Conservation (phyloP, 2,888 invertebrate genomes). For the Eilema griseolum region DNA sequence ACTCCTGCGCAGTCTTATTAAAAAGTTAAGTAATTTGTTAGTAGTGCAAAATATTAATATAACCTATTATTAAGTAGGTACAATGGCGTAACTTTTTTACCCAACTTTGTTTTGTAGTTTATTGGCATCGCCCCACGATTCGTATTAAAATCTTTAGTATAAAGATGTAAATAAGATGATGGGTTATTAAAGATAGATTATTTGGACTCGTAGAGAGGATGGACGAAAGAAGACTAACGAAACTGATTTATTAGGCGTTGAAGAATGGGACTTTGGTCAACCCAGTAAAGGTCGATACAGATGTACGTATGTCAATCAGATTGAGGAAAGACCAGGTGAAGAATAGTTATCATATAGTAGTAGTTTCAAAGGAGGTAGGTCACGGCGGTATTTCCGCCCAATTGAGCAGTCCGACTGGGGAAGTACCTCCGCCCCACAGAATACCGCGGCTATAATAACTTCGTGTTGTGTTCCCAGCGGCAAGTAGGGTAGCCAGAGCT, state of each 20-base stretch:
- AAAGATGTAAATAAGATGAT: no score
- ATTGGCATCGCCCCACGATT: background rate
- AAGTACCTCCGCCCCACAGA: no score
- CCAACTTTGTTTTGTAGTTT: background rate
- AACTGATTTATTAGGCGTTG: background rate
- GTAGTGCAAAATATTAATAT: constrained; percentile 24
- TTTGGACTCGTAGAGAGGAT: background rate
- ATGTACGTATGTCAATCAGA: background rate
- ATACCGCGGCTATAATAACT: no score
- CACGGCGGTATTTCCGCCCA: no score
- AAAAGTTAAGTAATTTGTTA: constrained; percentile 27
- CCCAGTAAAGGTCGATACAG: background rate
- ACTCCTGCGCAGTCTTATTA: constrained; percentile 41
- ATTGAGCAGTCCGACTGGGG: no score
- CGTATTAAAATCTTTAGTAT: no score
- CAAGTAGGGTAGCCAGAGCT: no score
- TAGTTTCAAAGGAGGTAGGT: no score
- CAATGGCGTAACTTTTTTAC: background rate
- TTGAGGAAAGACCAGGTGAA: background rate
- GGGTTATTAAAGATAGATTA: background rate
- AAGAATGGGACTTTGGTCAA: background rate
- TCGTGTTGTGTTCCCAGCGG: no score
- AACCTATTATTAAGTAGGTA: constrained; percentile 21
- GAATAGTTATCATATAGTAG: no score
- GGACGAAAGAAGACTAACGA: background rate